Conservation (phyloP, 1,140 invertebrate genomes). For the Colletes gigas region DNA sequence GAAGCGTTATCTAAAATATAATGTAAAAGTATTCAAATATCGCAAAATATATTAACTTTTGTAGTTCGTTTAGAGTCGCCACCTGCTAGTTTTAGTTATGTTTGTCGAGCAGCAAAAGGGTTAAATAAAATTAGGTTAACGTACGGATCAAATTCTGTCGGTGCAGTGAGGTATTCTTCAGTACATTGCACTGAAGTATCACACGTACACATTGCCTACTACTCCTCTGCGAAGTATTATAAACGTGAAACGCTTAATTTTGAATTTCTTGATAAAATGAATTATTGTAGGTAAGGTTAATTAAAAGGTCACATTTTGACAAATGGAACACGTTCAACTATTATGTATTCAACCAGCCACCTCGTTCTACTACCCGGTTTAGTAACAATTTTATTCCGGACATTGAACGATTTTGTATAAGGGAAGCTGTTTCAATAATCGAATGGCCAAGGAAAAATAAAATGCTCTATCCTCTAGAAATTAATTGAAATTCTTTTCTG, state of each 20-base stretch:
- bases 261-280: constrained; percentile 11
- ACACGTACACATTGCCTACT: constrained; percentile 41
- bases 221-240: neutral
- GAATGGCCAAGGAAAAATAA: too few species aligned
- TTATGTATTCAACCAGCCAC: constrained; percentile 8
- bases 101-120: too few species aligned
- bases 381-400: neutral
- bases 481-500: too few species aligned
- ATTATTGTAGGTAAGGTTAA: neutral
- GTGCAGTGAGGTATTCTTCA: constrained; percentile 9
- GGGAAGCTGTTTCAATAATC: too few species aligned
- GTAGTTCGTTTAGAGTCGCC: too few species aligned
- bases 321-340: neutral
- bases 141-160: constrained; percentile 17
- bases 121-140: constrained; percentile 46
- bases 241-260: constrained; percentile 44
- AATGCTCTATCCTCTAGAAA: too few species aligned
- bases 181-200: too few species aligned
- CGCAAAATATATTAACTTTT: too few species aligned
- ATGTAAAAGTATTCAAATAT: too few species aligned
- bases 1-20: too few species aligned
- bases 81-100: too few species aligned
- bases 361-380: constrained; percentile 14
- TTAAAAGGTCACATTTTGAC: constrained; percentile 13
- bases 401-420: neutral